phyloP scores from a whole-genome alignment of 2,888 invertebrate species.

The Brachypalpus laphriformis region DNA sequence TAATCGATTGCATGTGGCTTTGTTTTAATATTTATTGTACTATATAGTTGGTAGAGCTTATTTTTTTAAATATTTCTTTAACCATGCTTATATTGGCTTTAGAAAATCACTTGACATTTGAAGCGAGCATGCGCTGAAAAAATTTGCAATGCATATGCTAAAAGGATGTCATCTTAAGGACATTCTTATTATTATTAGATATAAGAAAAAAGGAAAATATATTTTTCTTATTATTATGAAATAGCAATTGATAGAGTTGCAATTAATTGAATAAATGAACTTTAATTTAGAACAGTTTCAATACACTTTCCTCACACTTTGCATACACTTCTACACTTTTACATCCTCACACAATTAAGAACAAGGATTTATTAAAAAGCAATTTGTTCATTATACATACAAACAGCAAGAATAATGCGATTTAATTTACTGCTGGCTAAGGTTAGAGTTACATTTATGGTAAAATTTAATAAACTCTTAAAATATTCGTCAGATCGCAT shows the following conservation, averaged over 20 bases:
- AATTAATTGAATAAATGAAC: slow-evolving; percentile 5
- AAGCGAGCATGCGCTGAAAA: slow-evolving; percentile 42
- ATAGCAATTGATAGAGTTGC: slow-evolving; percentile 51
- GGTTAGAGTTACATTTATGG: too few species aligned
- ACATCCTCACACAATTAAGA: neutral
- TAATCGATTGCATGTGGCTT: slow-evolving; percentile 56
- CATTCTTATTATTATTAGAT: neutral
- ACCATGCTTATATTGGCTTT: slow-evolving; percentile 19
- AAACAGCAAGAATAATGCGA: too few species aligned
- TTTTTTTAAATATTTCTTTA: neutral
- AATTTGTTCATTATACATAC: too few species aligned
- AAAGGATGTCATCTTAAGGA: slow-evolving; percentile 29
- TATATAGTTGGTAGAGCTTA: slow-evolving; percentile 40
- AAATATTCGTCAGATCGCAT: too few species aligned
- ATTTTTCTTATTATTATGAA: slow-evolving; percentile 73
- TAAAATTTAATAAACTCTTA: too few species aligned
- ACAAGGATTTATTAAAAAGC: too few species aligned
- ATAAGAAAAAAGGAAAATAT: slow-evolving; percentile 41
- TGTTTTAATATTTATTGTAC: slow-evolving; percentile 13
- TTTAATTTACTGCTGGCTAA: too few species aligned
- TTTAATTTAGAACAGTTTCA: neutral
- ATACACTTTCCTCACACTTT: neutral
- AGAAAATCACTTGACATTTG: slow-evolving; percentile 34
- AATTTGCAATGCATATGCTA: slow-evolving; percentile 14
- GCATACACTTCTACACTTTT: neutral